phyloP scores from a whole-genome alignment of 2,888 invertebrate genomes.

The Catocala fraxini region DNA sequence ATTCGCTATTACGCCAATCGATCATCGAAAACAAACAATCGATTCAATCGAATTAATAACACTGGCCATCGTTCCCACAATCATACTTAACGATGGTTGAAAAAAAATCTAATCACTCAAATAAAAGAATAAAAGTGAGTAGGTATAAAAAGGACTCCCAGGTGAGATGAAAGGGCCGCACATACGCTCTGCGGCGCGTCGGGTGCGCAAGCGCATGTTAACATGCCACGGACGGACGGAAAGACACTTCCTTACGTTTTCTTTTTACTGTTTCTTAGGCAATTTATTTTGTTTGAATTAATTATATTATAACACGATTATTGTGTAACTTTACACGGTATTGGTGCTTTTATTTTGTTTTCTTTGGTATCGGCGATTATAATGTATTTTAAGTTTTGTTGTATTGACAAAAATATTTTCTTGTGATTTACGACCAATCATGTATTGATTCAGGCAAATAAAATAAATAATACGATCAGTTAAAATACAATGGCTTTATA shows the following conservation, averaged over 20 bases:
- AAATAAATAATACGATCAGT: no score
- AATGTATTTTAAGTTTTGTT: no score
- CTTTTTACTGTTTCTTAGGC: constrained; percentile 34
- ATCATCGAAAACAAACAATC: constrained; percentile 67
- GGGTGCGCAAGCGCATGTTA: constrained; percentile 71
- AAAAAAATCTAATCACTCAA: constrained; percentile 76
- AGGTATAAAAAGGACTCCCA: constrained; percentile 73
- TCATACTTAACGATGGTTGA: constrained; percentile 70
- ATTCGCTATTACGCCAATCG: constrained; percentile 48
- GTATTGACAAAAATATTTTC: no score
- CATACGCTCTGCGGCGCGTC: constrained; percentile 51
- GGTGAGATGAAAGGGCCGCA: constrained; percentile 79
- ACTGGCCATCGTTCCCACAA: constrained; percentile 80
- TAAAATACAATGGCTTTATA: no score
- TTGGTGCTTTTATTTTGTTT: neutral
- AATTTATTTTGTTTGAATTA: constrained; percentile 40
- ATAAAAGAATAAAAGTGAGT: constrained; percentile 66
- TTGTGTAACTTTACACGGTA: constrained; percentile 8
- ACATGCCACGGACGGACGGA: constrained; percentile 65
- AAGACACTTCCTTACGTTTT: constrained; percentile 72
- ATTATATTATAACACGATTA: constrained; percentile 41
- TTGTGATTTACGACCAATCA: no score
- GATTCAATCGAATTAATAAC: constrained; percentile 79
- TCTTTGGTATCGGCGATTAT: no score
- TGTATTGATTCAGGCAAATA: no score